Evolutionary conservation across 2,888 invertebrate species (phyloP), one percentile per base, ranked within the genome.

Genomic region (Allacma fusca): DNA sequence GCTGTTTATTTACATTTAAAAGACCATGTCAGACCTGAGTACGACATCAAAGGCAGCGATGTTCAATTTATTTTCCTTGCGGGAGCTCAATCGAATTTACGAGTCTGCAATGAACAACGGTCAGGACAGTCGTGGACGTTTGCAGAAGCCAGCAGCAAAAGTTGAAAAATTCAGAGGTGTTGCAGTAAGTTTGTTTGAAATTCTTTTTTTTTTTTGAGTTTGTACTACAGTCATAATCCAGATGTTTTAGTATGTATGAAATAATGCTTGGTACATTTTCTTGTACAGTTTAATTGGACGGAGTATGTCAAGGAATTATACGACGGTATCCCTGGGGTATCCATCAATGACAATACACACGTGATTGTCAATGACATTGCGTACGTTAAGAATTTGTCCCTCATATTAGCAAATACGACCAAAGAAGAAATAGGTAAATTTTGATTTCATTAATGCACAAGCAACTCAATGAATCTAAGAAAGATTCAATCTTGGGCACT

Each of bases 221-320:
- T 43, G 44, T 43, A 43, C 19, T 43, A 19, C n/a, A n/a, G n/a
- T n/a, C n/a, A n/a, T n/a, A n/a, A n/a, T n/a, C n/a, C n/a, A n/a
- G n/a, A n/a, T n/a, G n/a, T n/a, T n/a, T n/a, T n/a, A n/a, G n/a
- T n/a, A n/a, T n/a, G n/a, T n/a, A n/a, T n/a, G n/a, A n/a, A 40
- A 40, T 40, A 40, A 40, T 40, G 13, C 13, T 40, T 40, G 13
- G 7, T 5, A 5, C 13, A 40, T 40, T 9, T 13, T 40, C 40
- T 9, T 40, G 40, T 9, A 40, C 76, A 83, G 81, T 83, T 84
- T 70, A 83, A 84, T 57, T 84, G 83, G 83, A 83, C 81, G 2
- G 84, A 84, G 44, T 84, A 83, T 64, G 76, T 82, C 13, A 71
- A 76, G 16, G 81, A 80, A 1, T 64, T 83, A 5, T 82, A 81